Base-by-base conservation (phyloP, 2,797 vertebrate genomes). In the Ptychadena robeensis region DNA sequence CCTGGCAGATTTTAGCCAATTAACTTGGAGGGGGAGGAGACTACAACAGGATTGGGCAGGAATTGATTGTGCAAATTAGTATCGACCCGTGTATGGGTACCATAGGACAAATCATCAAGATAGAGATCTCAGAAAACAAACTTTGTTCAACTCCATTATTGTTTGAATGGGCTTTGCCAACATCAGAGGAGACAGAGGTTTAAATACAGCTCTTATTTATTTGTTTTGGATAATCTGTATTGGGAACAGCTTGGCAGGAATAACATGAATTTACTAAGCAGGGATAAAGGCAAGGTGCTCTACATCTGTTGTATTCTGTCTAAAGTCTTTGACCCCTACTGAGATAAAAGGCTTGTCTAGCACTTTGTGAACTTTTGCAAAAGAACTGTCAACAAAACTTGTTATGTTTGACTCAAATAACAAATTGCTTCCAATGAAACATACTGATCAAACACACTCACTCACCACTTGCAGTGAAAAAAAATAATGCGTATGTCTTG, bases 311-410 rank as follows among this genome's bases (percentile, higher is more conserved):
- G 61, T 9, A 32, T 27, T 8, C n/a, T 15, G 34, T 44, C 68
- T 68, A 72, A 32, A 1, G 10, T 30, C 15, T 65, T 4, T n/a
- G 63, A 65, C 37, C 18, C 25, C 22, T 64, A 3, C n/a, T 28
- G n/a, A 57, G 63, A 73, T 81, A 9, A 81, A 81, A 81, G 59
- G 9, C 28, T 1, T 53, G 0, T 18, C 44, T 67, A 14, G 22
- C 37, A 59, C 79, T 38, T 64, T 35, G 25, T 30, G 7, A 48
- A 73, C 30, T 34, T 68, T 75, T 53, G 1, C n/a, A 74, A 38
- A 57, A 28, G 32, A 63, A 27, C 27, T 6, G 30, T 7, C 6
- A 8, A 40, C 48, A 66, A 7, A 9, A 22, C 35, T 15, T 9
- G n/a, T 66, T 67, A 44, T 75, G 15, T 75, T 75, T 69, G 48